These are phyloP conservation scores for Eptesicus fuscus DNA, from an alignment of 2,113 vertebrate species.

Conservation along the genomic window DNA sequence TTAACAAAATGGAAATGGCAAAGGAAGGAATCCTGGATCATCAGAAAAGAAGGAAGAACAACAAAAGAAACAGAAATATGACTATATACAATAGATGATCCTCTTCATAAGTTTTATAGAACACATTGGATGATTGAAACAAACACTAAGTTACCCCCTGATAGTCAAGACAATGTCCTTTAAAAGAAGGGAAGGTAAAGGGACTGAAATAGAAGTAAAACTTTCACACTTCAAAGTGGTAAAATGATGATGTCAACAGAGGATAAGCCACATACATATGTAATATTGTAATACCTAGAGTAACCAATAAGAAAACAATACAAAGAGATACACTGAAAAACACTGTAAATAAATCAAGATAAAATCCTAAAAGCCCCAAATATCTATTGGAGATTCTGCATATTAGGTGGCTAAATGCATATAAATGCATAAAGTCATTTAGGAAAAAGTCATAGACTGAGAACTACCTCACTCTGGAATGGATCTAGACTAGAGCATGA, in stretches of 20 bases:
- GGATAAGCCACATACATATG: background rate
- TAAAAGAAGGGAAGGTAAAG: background rate
- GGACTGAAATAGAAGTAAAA: background rate
- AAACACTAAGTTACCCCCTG: background rate
- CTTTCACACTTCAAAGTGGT: background rate
- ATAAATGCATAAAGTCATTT: background rate
- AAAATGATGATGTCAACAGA: background rate
- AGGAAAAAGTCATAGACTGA: background rate
- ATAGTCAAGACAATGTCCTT: background rate
- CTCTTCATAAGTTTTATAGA: background rate
- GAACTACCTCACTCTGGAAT: background rate
- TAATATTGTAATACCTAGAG: background rate
- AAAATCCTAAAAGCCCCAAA: background rate
- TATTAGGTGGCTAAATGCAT: background rate
- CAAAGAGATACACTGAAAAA: background rate
- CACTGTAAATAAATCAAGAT: background rate
- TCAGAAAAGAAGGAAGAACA: background rate
- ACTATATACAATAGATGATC: fast-evolving
- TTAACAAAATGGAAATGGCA: background rate
- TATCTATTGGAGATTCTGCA: background rate
- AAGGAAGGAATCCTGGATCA: background rate
- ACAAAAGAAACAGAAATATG: background rate
- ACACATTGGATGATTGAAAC: background rate
- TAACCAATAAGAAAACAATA: background rate
- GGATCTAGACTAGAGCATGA: background rate